Conservation (phyloP, 2,797 vertebrate genomes). For the Anabacerthia variegaticeps region DNA sequence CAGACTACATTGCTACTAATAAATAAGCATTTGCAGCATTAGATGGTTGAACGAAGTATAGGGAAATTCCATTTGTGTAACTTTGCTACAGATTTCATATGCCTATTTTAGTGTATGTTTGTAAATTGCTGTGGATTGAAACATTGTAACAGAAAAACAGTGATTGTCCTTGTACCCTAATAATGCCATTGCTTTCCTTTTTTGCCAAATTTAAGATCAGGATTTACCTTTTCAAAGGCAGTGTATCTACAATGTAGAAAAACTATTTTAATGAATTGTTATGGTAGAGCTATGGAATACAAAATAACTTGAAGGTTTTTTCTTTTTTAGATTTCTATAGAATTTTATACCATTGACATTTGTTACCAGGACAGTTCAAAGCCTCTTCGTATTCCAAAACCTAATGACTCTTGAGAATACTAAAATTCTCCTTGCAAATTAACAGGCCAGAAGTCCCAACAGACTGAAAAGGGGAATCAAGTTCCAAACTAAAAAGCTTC, state of each 20-base stretch:
- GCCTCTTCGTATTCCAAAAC: not conserved
- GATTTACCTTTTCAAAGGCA: not conserved
- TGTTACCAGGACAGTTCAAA: not conserved
- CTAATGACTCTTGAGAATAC: not conserved
- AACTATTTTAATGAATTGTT: not conserved
- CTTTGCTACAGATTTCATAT: not conserved
- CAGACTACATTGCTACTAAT: not conserved
- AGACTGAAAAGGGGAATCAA: not conserved
- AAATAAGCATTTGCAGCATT: not conserved
- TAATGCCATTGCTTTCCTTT: not conserved
- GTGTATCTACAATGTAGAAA: not conserved
- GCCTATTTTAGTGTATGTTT: not conserved
- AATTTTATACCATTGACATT: not conserved
- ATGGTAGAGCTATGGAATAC: not conserved
- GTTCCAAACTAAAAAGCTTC: not conserved
- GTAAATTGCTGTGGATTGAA: not conserved
- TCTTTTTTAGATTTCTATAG: not conserved
- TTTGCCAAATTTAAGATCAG: not conserved
- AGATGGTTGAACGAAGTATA: not conserved
- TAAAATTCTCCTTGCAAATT: not conserved
- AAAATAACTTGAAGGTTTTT: not conserved
- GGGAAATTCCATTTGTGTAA: not conserved
- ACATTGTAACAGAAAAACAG: not conserved
- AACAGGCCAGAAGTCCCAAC: not conserved
- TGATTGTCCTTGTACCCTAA: not conserved